Conservation (phyloP, 2,113 vertebrate species). For the Prionailurus bengalensis region DNA sequence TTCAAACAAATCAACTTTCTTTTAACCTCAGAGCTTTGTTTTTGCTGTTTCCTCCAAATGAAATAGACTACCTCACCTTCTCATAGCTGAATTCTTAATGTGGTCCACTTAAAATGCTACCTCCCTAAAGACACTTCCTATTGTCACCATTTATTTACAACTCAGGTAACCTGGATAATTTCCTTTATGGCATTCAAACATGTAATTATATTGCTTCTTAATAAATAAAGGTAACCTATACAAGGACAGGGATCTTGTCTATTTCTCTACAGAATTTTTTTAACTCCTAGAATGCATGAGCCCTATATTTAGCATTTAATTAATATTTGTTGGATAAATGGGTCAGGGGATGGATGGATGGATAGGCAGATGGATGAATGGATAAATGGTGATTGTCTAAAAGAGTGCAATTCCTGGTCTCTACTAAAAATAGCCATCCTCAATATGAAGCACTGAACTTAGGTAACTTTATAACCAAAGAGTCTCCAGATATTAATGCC, state of each 20-base stretch:
- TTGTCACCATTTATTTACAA: not conserved
- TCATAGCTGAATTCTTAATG: not conserved
- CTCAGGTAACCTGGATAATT: not conserved
- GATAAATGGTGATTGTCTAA: not conserved
- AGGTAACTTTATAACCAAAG: not conserved
- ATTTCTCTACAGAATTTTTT: not conserved
- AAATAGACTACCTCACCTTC: not conserved
- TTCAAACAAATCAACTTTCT: not conserved
- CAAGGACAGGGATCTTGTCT: not conserved
- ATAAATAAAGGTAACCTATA: not conserved
- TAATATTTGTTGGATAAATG: not conserved
- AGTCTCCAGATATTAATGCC: not conserved
- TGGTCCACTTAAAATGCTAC: not conserved
- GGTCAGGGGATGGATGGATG: not conserved
- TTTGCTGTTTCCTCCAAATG: not conserved
- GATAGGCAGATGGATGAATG: no score
- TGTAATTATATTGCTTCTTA: not conserved
- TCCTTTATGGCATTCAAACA: not conserved
- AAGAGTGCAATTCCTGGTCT: not conserved
- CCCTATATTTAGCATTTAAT: not conserved
- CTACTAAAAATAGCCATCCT: not conserved
- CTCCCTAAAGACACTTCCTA: not conserved
- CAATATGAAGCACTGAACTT: not conserved
- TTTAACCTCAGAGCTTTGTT: not conserved
- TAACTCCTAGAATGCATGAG: not conserved